Evolutionary conservation across 1,140 invertebrate species (phyloP), one percentile per base, ranked within the genome.

Genomic region (Dendroctonus valens): DNA sequence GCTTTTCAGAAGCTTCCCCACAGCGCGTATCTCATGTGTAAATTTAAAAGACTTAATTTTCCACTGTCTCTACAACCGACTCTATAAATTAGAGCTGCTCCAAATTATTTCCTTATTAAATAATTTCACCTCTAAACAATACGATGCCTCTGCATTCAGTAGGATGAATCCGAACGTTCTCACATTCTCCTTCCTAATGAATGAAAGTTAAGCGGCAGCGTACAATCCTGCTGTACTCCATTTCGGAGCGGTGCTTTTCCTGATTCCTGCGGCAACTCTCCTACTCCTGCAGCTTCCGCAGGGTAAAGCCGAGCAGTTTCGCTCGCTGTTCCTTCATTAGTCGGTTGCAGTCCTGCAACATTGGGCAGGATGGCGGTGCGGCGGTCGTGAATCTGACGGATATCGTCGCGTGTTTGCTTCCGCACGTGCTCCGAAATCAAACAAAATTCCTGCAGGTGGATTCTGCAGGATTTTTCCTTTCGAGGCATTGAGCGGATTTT

Each of bases 201-300:
- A 51, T 51, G 49, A 51, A 51, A 51, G 49, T 15, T 11, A 9
- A 15, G 9, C 7, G 49, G 14, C 11, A 15, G 49, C 15, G 42
- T 46, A 46, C 42, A 12, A 51, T 51, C 49, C 49, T 51, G 9
- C 49, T 7, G 11, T 12, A 11, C 14, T 11, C 49, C 14, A 15
- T 58, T 46, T 26, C 26, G 26, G 26, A 26, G 26, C 26, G 26
- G 26, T 26, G 26, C 26, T 26, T 41, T 58, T 58, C 55, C 55
- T 58, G 11, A 58, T 58, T 58, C 55, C 55, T 44, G 55, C 55
- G 55, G 55, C 55, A 15, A 12, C 58, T 14, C 38, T 50, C 44
- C 44, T 41, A 37, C 59, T 60, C 59, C 48, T 60, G 59, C 55
- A 60, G 59, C 59, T 60, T 60, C 48, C 59, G 59, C 59, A 60